Evolutionary conservation across 2,113 vertebrate species (phyloP), one percentile per base, ranked within the genome.

Genomic region (Albula glossodonta): DNA sequence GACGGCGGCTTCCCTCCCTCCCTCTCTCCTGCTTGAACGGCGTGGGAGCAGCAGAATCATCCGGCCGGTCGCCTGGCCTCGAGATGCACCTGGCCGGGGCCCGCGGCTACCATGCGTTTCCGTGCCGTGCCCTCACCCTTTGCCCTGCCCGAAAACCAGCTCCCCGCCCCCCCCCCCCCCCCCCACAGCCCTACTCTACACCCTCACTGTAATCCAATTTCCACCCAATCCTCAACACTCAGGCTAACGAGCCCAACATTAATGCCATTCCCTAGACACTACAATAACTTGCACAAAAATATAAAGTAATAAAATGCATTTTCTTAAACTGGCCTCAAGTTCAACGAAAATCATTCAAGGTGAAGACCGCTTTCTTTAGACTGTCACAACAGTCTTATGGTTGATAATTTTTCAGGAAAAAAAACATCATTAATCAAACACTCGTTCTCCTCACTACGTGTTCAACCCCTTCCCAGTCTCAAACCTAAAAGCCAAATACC

Each of bases 201-300:
- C 80, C 53, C 53, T 9, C 53, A 56, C 53, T 1, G 51, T 25
- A 19, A 7, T 7, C 53, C 17, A 63, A 25, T 11, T 17, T 13
- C 17, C 41, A 9, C 15, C 19, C 53, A 49, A 56, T 41, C 0
- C 31, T 41, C 31, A 41, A 41, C 31, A 41, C 31, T 41, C 82
- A 83, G 53, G 49, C 82, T 48, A 83, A 83, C 56, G 31, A 83
- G 82, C 82, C 57, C 2, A 22, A 83, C 31, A 83, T 83, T 83
- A 83, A 83, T 41, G 53, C 19, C 82, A 41, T 60, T 49, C 56
- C 19, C 53, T 3, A 50, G 60, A 83, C 48, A 56, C 82, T 41
- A 41, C 31, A 41, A 41, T 41, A 41, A 41, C 31, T 41, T 41
- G 31, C 31, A 41, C 31, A 41, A 41, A 41, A 41, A 41, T 41